These are phyloP conservation scores for Cryptosula pallasiana DNA, from an alignment of 2,888 invertebrate genomes.

Conservation along the genomic window DNA sequence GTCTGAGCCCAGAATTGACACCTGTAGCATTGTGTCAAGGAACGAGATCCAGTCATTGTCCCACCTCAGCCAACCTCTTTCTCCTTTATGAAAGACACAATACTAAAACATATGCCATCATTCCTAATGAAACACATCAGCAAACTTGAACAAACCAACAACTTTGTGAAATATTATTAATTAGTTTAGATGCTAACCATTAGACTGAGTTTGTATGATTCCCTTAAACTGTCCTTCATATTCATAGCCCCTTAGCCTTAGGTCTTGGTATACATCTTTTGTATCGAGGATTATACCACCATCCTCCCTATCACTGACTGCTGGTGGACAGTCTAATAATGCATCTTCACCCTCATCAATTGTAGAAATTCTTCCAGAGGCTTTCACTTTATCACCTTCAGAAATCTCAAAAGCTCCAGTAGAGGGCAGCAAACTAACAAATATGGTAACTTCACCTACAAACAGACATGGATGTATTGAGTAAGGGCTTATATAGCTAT, in stretches of 20 bases:
- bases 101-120: too few species aligned
- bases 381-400: conserved; percentile 77
- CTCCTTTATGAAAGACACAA: conserved; percentile 53
- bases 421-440: conserved; percentile 45
- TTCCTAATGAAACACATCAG: too few species aligned
- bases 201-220: conserved; percentile 64
- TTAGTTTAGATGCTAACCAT: too few species aligned
- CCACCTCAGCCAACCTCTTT: conserved; percentile 73
- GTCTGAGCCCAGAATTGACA: conserved; percentile 72
- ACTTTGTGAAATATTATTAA: too few species aligned
- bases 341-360: conserved; percentile 45
- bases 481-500: too few species aligned
- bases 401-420: conserved; percentile 71
- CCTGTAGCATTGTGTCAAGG: conserved; percentile 93
- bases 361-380: conserved; percentile 69
- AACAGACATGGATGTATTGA: too few species aligned
- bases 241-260: conserved; percentile 53
- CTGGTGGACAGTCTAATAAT: conserved; percentile 14
- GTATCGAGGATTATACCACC: conserved; percentile 32
- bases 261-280: conserved; percentile 51
- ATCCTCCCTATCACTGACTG: conserved; percentile 25
- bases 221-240: conserved; percentile 59
- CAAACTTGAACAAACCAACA: too few species aligned
- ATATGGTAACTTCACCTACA: conserved; percentile 44
- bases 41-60: conserved; percentile 87